phyloP scores from a whole-genome alignment of 2,113 vertebrate genomes.

The Serinus canaria region DNA sequence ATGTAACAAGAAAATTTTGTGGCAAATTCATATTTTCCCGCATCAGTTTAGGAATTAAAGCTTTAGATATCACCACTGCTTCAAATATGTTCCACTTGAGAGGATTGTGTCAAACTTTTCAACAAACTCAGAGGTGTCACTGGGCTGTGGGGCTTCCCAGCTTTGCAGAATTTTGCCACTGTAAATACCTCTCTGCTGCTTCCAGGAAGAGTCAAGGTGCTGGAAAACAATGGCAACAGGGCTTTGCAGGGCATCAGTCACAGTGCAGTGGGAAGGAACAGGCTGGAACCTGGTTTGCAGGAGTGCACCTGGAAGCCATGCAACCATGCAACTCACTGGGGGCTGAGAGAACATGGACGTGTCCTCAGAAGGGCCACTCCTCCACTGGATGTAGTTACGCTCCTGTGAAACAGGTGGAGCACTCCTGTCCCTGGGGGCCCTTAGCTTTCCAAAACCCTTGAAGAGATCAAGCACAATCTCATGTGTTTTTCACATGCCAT shows the following conservation, averaged over 20 bases:
- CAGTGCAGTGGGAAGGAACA: neutral
- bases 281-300: neutral
- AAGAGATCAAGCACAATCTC: neutral
- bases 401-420: neutral
- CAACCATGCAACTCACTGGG: rapidly evolving
- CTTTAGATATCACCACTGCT: neutral
- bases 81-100: neutral
- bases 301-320: neutral
- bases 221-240: neutral
- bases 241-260: neutral
- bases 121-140: neutral
- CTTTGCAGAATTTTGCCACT: neutral
- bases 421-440: neutral
- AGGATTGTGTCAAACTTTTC: neutral
- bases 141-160: neutral
- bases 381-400: rapidly evolving
- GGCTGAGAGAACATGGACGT: rapidly evolving
- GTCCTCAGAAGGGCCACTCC: neutral
- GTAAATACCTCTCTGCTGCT: neutral
- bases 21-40: neutral
- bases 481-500: neutral
- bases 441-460: neutral
- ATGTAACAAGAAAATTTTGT: rapidly evolving
- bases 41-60: neutral
- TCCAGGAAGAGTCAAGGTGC: neutral